Evolutionary conservation across 2,888 invertebrate species (phyloP).

Genomic region (Hetaerina titia): DNA sequence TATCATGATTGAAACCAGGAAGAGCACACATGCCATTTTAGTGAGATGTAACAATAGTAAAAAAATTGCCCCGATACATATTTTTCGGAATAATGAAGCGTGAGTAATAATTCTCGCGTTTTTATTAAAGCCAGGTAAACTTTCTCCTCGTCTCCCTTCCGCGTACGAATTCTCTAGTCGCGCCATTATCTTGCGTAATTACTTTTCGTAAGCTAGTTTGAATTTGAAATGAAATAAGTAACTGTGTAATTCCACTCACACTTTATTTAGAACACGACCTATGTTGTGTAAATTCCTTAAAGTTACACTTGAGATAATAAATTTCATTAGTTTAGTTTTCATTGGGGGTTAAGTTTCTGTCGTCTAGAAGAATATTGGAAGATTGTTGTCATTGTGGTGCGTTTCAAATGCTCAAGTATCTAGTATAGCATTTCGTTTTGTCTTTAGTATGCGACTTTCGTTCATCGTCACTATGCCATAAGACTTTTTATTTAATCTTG

Average conservation of each 20-base stretch:
- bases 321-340: not conserved
- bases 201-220: not conserved
- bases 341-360: constrained; percentile 43
- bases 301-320: too few relatives aligned
- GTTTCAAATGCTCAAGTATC: not conserved
- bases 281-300: too few relatives aligned
- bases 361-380: not conserved
- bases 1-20: too few relatives aligned
- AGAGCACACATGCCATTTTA: too few relatives aligned
- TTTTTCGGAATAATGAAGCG: not conserved
- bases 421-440: not conserved
- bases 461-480: not conserved
- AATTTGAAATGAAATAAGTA: too few relatives aligned
- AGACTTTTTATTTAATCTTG: not conserved
- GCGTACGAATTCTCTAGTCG: not conserved
- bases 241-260: too few relatives aligned
- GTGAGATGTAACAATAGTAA: too few relatives aligned
- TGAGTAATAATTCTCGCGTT: constrained; percentile 12
- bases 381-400: not conserved
- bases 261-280: too few relatives aligned
- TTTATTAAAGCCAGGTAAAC: not conserved
- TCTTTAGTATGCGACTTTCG: not conserved
- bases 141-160: constrained; percentile 4
- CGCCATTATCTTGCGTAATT: not conserved
- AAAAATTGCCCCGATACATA: not conserved